Evolutionary conservation across 2,113 vertebrate genomes (phyloP), one percentile per base, ranked within the genome.

Genomic region (Brachirus orientalis): DNA sequence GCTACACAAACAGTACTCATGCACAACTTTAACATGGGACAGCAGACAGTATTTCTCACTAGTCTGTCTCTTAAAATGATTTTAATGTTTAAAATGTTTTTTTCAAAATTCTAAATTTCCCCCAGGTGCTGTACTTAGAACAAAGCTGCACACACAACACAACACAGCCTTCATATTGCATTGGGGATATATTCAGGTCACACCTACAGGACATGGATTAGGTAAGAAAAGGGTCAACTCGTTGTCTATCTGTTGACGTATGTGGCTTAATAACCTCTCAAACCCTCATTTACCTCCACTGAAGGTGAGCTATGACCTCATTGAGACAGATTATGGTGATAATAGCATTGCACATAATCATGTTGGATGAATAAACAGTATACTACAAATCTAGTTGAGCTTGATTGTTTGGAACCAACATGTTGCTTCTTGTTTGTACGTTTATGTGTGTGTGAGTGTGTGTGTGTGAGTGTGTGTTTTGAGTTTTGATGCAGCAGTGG

Each of bases 241-340:
- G 16, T 63, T 75, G 48, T 64, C 54, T 66, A 62, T 63, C 41
- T 57, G 69, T 75, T 76, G 61, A 69, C 14, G 37, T 63, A 13
- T 1, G 22, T 37, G 0, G 72, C 61, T 71, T 59, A 56, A 37
- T 77, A 57, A 65, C 69, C 57, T 77, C 37, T 77, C 55, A 72
- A 77, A 58, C 48, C 50, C 68, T 56, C 43, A 61, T 20, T 76
- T 66, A 48, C 38, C 59, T 72, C 55, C 0, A 10, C 68, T 57
- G 73, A 77, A 72, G 68, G 76, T 72, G 83, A 86, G 74, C 74
- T 85, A 65, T 67, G 73, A 80, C 66, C 76, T 79, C 47, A 62
- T 56, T 52, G 10, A 66, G 54, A 62, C 44, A 62, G 82, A 76
- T 85, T 72, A 85, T 17, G 8, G 33, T 1, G 37, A 78, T 83